Base-by-base conservation (phyloP, 2,888 invertebrate species). In the Adelphocoris suturalis region DNA sequence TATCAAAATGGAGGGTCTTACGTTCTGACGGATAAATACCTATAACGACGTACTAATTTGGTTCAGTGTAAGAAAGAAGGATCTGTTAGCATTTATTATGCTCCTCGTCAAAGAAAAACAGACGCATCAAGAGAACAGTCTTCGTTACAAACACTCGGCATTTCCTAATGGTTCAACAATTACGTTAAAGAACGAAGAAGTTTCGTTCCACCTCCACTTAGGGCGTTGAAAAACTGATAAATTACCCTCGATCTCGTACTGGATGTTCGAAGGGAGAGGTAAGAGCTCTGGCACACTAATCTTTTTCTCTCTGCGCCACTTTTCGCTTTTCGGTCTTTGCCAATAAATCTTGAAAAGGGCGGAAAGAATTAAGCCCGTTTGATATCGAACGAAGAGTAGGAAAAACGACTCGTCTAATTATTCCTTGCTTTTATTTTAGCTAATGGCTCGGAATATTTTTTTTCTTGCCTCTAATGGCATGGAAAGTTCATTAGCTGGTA, bases 381-480 rank as follows among this genome's bases (percentile, higher is more conserved):
- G 46, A 48, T 80, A 80, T 80, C 11, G 80, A 80, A 80, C 46
- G 80, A 87, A 78, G 55, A 75, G 61, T 37, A 23, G 37, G 61
- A 52, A 87, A 61, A 87, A 55, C 76, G 48, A 46, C 76, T 87
- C 27, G 52, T 61, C 78, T 78, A 87, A 78, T 78, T 87, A 78
- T 78, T 87, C 78, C 52, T 57, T 55, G 55, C 87, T 78, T 87
- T 61, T 85, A 85, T 85, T 85, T 57, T 57, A 55, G 57, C 28
- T 85, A 85, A 85, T 85, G 85, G 46, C 61, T 61, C 37, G 85
- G 82, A 82, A 82, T 82, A 37, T 52, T 52, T 23, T 57, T 57
- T 85, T 85, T 85, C 28, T 85, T 19, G 57, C 46, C 19, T 16
- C 61, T 85, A 85, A 85, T 85, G 85, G 85, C 61, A 57, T 61